phyloP scores from a whole-genome alignment of 2,113 vertebrate species.

The Mellivora capensis region DNA sequence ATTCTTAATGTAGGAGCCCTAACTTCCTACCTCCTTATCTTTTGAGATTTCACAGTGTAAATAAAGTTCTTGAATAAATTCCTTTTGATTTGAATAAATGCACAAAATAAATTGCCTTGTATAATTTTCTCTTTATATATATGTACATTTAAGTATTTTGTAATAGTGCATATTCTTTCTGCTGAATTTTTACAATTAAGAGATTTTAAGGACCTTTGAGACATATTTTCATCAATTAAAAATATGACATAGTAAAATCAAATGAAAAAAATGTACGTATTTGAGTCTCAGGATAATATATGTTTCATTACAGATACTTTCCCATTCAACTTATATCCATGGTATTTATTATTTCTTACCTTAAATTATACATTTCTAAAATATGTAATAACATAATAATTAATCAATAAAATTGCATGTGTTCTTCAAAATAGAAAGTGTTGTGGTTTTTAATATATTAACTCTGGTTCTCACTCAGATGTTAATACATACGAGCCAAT shows the following conservation, averaged over 20 bases:
- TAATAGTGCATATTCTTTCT: background rate
- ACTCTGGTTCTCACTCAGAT: background rate
- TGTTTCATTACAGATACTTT: background rate
- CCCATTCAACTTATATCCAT: background rate
- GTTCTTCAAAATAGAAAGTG: background rate
- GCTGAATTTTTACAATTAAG: background rate
- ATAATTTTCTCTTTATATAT: background rate
- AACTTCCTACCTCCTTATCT: background rate
- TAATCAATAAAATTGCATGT: background rate
- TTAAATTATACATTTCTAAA: background rate
- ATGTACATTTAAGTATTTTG: background rate
- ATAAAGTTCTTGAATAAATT: background rate
- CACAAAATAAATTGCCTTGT: background rate
- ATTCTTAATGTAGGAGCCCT: background rate
- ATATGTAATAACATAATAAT: background rate
- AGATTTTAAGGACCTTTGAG: background rate
- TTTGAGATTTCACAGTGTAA: background rate
- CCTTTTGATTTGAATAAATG: background rate
- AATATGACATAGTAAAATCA: background rate
- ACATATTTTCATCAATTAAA: background rate
- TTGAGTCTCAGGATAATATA: background rate
- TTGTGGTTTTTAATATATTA: background rate
- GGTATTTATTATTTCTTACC: background rate
- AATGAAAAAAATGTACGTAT: background rate
- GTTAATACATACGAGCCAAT: background rate